phyloP scores from a whole-genome alignment of 2,797 vertebrate genomes.

The Poeciliopsis paucimaculata region DNA sequence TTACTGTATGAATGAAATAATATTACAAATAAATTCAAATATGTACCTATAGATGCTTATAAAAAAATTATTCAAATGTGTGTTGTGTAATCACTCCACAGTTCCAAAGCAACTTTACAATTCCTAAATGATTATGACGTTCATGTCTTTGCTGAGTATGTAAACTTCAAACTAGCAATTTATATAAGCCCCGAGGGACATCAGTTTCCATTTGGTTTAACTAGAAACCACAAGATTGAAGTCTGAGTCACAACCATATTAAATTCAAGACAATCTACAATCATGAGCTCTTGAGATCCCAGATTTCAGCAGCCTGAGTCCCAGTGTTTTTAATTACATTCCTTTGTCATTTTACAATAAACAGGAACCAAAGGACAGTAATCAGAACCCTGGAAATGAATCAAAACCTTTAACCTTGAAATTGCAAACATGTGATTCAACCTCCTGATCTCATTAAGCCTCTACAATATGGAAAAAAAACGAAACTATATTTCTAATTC shows the following conservation, averaged over 20 bases:
- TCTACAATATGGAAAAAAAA: background rate
- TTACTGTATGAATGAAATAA: background rate
- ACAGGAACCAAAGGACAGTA: background rate
- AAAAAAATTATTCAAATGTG: background rate
- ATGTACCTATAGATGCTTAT: background rate
- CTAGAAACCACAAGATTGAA: background rate
- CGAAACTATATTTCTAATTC: background rate
- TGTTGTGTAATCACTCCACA: background rate
- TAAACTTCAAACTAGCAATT: background rate
- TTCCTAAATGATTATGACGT: background rate
- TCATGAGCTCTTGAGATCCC: too few species aligned
- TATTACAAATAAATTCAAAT: background rate
- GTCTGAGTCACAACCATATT: background rate
- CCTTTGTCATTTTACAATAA: background rate
- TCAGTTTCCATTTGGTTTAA: background rate
- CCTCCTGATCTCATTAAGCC: conserved; percentile 3
- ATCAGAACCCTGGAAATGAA: background rate
- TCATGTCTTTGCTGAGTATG: background rate
- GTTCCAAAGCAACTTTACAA: background rate
- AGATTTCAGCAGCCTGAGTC: background rate
- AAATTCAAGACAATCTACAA: background rate
- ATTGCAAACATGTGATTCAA: background rate
- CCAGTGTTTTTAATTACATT: background rate
- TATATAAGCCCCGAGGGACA: background rate
- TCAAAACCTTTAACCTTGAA: background rate